phyloP scores from a whole-genome alignment of 1,140 invertebrate species.

The Trigoniulus corallinus region DNA sequence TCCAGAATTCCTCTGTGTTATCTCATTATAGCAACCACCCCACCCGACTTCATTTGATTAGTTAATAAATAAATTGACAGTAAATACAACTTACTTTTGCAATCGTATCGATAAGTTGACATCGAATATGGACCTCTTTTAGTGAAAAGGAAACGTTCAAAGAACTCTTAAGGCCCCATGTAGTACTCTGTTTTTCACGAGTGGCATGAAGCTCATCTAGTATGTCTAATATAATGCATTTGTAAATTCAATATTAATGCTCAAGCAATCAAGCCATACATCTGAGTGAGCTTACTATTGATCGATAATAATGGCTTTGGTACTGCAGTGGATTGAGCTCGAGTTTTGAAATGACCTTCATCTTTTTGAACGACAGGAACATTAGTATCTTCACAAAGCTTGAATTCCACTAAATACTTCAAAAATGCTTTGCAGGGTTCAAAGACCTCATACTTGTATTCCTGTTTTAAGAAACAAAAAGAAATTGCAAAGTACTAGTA shows the following conservation, averaged over 20 bases:
- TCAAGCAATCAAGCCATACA: background rate
- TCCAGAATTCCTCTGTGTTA: background rate
- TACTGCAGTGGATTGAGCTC: background rate
- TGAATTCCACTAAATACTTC: constrained; percentile 25
- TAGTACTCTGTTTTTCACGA: background rate
- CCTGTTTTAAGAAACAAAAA: constrained; percentile 9
- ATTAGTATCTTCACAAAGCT: constrained; percentile 13
- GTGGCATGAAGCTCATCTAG: background rate
- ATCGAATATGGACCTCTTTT: background rate
- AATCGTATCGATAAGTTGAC: background rate
- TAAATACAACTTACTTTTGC: background rate
- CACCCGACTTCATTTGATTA: background rate
- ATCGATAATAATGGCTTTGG: background rate
- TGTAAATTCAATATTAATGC: background rate
- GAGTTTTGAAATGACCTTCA: background rate
- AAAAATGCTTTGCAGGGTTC: constrained; percentile 20
- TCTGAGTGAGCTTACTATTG: background rate
- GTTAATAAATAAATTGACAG: background rate
- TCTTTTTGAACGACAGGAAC: background rate
- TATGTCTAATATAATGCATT: background rate
- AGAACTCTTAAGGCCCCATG: background rate
- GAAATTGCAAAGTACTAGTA: background rate
- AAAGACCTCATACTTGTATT: constrained; percentile 27
- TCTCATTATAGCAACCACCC: background rate
- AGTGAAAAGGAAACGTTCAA: background rate